Conservation (phyloP, 2,797 vertebrate genomes). For the Sternotherus odoratus region DNA sequence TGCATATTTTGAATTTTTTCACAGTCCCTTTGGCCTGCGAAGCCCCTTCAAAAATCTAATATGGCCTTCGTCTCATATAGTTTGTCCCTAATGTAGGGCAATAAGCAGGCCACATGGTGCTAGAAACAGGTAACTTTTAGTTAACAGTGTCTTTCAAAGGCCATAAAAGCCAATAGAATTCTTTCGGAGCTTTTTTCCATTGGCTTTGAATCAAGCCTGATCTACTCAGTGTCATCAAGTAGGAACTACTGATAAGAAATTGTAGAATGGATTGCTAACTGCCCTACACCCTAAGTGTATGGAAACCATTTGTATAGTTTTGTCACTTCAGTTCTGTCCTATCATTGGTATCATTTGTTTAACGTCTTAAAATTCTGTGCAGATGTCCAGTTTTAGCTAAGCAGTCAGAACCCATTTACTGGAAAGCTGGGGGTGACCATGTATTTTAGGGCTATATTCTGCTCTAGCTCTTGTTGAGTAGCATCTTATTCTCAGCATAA, state of each 20-base stretch:
- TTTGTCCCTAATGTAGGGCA: too few relatives aligned
- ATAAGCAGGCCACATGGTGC: background rate
- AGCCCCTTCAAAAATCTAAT: too few relatives aligned
- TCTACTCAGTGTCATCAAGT: background rate
- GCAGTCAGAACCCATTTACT: background rate
- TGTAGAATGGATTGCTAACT: background rate
- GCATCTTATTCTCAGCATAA: background rate
- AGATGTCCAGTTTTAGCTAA: background rate
- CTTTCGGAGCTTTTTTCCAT: background rate
- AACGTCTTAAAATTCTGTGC: background rate
- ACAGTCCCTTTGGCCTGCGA: too few relatives aligned
- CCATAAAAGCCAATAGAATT: background rate
- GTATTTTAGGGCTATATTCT: background rate
- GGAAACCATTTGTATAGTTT: background rate
- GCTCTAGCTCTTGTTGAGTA: background rate
- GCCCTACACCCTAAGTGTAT: background rate
- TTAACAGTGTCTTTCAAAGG: background rate
- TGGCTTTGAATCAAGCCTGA: background rate
- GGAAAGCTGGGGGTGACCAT: background rate
- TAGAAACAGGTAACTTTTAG: background rate
- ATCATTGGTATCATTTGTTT: background rate
- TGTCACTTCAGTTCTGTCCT: background rate
- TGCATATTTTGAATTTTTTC: too few relatives aligned
- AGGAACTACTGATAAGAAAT: background rate
- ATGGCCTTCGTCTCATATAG: too few relatives aligned